These are phyloP conservation scores for Sigmodon hispidus DNA, from an alignment of 2,113 vertebrate species.

Conservation along the genomic window DNA sequence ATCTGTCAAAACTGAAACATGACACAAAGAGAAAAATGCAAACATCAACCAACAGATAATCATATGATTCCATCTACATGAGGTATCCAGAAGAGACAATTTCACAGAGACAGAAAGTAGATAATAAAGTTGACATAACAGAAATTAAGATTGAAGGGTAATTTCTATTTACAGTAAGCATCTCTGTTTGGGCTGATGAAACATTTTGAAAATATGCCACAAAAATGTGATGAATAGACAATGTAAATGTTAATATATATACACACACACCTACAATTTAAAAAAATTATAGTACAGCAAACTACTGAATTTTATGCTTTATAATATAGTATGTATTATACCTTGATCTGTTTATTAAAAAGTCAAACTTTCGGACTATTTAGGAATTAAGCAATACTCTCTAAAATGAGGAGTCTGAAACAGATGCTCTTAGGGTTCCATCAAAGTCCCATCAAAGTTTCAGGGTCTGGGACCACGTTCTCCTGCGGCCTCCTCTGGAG, in stretches of 20 bases:
- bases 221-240: not conserved
- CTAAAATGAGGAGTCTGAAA: conserved; percentile 5
- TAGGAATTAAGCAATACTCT: conserved; percentile 34
- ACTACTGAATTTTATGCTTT: not conserved
- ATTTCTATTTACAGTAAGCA: not conserved
- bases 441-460: not conserved
- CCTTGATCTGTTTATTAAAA: not conserved
- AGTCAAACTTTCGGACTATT: not conserved
- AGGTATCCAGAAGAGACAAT: not conserved
- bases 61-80: not conserved
- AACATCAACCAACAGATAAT: not conserved
- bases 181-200: not conserved
- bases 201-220: not conserved
- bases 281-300: not conserved
- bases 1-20: not conserved
- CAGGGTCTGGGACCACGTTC: not conserved
- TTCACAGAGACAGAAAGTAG: not conserved
- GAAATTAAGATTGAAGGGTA: too few relatives aligned
- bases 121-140: not conserved
- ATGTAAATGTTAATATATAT: not conserved
- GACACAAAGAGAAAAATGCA: not conserved
- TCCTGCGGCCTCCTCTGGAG: not conserved
- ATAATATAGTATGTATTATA: not conserved
- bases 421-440: not conserved
- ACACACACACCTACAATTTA: not conserved